Conservation (phyloP, 2,113 vertebrate genomes). For the Chascanopsetta lugubris region DNA sequence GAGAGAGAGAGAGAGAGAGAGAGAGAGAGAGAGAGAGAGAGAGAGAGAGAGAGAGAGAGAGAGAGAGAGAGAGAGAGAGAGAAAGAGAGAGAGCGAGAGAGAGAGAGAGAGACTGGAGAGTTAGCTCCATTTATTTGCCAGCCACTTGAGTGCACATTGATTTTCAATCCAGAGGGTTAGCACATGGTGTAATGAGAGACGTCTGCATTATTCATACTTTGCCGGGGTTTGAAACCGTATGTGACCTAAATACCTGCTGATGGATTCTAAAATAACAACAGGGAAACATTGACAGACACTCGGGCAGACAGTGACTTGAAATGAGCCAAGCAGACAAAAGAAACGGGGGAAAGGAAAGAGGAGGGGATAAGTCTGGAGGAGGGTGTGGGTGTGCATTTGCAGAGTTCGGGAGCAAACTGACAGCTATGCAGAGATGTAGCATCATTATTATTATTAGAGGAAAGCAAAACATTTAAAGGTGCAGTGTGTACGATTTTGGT, state of each 20-base stretch:
- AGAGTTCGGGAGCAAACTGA: slow-evolving; percentile 38
- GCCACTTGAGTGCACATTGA: slow-evolving; percentile 63
- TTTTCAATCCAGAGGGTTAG: slow-evolving; percentile 69
- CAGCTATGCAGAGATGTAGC: slow-evolving; percentile 33
- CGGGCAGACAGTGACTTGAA: slow-evolving; percentile 35
- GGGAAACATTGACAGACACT: slow-evolving; percentile 44
- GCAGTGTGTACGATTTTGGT: too few relatives aligned
- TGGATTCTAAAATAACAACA: slow-evolving; percentile 59
- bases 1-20: too few relatives aligned
- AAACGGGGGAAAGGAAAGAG: slow-evolving; percentile 1
- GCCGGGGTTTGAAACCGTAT: slow-evolving; percentile 52
- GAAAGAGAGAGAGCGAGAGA: too few relatives aligned
- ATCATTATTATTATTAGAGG: background rate
- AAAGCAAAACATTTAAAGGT: too few relatives aligned
- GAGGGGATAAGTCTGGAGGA: slow-evolving; percentile 1
- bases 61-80: too few relatives aligned
- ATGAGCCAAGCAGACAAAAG: slow-evolving; percentile 43
- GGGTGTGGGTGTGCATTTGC: slow-evolving; percentile 20
- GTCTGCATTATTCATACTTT: slow-evolving; percentile 73
- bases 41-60: too few relatives aligned
- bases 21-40: too few relatives aligned
- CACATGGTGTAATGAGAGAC: slow-evolving; percentile 62
- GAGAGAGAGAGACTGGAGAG: slow-evolving; percentile 7
- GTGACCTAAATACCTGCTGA: slow-evolving; percentile 65
- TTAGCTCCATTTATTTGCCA: slow-evolving; percentile 45